Evolutionary conservation across 1,140 invertebrate genomes (phyloP), one percentile per base, ranked within the genome.

Genomic region (Aphis craccivora): DNA sequence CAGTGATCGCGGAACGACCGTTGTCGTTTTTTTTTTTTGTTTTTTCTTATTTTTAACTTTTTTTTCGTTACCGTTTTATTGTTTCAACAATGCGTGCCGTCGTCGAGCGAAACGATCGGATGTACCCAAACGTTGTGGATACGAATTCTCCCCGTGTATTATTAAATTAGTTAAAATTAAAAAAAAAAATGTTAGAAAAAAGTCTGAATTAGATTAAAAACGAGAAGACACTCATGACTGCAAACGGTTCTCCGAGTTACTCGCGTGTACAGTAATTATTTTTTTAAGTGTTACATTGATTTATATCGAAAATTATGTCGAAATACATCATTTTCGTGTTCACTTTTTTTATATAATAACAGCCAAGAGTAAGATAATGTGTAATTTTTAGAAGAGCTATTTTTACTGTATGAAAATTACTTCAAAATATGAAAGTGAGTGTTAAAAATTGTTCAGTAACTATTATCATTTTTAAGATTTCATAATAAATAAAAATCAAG

Each of bases 151-250:
- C 23, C 22, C 37, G 45, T 25, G 30, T 14, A 43, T 43, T 43
- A 86, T 43, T 43, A 86, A 86, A 76, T 76, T 43, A 43, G 40
- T 40, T 40, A 40, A 40, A 40, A 25, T 76, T n/a, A n/a, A n/a
- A 20, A 51, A 35, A 48, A n/a, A 87, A 45, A 35, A 22, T 40
- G n/a, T 89, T 89, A 53, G 87, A 89, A 89, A 53, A 53, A 89
- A 89, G 87, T 89, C 87, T 89, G 45, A 53, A 89, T 53, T 53
- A 53, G 45, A 89, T 89, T 53, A 89, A 53, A 37, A 89, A 53
- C 30, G 81, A 83, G 35, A 83, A 25, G 37, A 83, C 81, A 23
- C 81, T 37, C 35, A 11, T 40, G 60, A 67, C 60, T 67, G 35
- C 37, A 40, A 83, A 83, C 37, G 81, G 35, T 83, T 83, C 23